phyloP scores from a whole-genome alignment of 2,888 invertebrate species.

The Ecdyonurus torrentis region DNA sequence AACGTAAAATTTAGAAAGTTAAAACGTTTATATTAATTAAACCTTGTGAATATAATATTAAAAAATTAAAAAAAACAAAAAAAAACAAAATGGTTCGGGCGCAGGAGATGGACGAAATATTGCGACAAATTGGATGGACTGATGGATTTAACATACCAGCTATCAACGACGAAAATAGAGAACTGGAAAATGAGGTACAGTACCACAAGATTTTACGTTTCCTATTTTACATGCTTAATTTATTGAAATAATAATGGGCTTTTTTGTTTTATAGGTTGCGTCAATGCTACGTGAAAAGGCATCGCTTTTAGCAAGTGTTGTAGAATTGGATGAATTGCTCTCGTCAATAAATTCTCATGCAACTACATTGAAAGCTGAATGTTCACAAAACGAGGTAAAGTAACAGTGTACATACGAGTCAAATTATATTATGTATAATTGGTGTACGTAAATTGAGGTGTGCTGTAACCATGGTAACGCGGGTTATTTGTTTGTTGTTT shows the following conservation, averaged over 20 bases:
- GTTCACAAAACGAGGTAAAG: background rate
- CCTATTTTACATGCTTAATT: background rate
- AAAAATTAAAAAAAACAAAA: too few relatives aligned
- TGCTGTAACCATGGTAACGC: background rate
- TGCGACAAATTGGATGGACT: slow-evolving; percentile 1
- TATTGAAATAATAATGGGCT: background rate
- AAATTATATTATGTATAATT: background rate
- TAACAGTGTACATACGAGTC: too few relatives aligned
- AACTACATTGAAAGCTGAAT: background rate
- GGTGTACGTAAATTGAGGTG: background rate
- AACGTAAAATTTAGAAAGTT: too few relatives aligned
- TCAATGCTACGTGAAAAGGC: slow-evolving; percentile 2
- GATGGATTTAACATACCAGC: slow-evolving; percentile 3
- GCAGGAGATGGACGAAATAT: background rate
- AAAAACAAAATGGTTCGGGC: background rate
- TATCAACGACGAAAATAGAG: slow-evolving; percentile 1
- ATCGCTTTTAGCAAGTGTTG: background rate
- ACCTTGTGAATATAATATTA: too few relatives aligned
- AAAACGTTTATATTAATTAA: too few relatives aligned
- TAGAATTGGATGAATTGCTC: background rate
- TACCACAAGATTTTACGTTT: too few relatives aligned
- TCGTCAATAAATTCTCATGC: background rate
- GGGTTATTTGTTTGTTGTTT: background rate
- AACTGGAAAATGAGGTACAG: background rate
- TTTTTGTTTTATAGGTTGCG: background rate